These are phyloP conservation scores for Oreohelix idahoensis DNA, from an alignment of 1,140 invertebrate species.

Conservation along the genomic window DNA sequence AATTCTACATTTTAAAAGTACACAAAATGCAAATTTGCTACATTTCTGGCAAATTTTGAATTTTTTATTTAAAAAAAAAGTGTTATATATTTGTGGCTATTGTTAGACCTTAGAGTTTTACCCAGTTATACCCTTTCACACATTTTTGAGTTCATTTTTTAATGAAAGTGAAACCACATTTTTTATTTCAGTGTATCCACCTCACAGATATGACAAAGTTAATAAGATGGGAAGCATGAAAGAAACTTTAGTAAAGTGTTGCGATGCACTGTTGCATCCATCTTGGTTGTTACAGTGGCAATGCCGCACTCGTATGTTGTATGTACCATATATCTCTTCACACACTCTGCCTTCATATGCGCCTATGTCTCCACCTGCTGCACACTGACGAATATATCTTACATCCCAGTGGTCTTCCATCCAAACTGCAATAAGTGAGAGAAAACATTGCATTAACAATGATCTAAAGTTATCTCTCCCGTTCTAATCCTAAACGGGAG, in stretches of 20 bases:
- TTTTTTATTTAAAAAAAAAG: no score
- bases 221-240: slow-evolving; percentile 18
- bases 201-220: not conserved
- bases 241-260: not conserved
- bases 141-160: no score
- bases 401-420: slow-evolving; percentile 69
- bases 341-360: slow-evolving; percentile 67
- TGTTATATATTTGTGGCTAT: no score
- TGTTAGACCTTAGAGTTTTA: no score
- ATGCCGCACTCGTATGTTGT: slow-evolving; percentile 67
- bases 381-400: slow-evolving; percentile 71
- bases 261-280: slow-evolving; percentile 67
- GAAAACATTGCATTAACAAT: not conserved
- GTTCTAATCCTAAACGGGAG: no score
- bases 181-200: not conserved
- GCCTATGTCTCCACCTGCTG: slow-evolving; percentile 65
- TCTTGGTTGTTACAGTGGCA: slow-evolving; percentile 73
- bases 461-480: no score
- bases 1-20: no score
- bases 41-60: no score
- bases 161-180: no score
- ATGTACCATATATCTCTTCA: slow-evolving; percentile 68
- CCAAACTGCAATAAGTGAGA: slow-evolving; percentile 57
- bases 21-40: no score
- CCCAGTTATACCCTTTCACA: no score